Percentiles rank a stretch among this genome's conserved stretches.
phyloP scores from a whole-genome alignment of 2,797 vertebrate genomes.

The Garrulus glandarius region DNA sequence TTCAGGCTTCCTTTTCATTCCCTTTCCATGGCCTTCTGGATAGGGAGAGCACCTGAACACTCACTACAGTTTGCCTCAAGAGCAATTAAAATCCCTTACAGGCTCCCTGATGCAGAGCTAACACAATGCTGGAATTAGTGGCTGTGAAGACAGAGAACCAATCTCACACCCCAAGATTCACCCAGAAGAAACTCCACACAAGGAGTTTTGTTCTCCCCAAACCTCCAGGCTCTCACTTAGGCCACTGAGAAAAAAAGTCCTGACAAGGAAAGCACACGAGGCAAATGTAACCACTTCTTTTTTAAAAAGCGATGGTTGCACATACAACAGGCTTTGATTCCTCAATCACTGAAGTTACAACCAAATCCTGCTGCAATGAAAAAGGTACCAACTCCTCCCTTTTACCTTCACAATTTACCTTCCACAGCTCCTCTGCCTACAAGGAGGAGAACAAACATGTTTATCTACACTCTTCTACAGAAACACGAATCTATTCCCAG shows the following conservation, averaged over 20 bases:
- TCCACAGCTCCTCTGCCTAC: neutral
- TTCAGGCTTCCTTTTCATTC: neutral
- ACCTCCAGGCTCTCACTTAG: rapidly evolving
- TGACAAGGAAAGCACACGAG: neutral
- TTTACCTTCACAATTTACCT: neutral
- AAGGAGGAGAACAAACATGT: neutral
- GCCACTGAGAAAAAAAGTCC: neutral
- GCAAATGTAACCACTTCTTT: neutral
- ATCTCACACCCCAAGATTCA: neutral
- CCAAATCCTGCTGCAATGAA: neutral
- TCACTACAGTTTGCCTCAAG: neutral
- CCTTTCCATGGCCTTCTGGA: neutral
- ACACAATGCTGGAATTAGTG: neutral
- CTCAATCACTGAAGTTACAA: neutral
- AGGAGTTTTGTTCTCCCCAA: neutral
- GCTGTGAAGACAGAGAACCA: neutral
- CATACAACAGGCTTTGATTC: neutral
- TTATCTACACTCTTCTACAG: neutral
- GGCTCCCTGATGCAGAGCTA: neutral
- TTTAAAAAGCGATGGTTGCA: neutral
- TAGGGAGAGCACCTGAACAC: neutral
- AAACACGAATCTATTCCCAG: neutral
- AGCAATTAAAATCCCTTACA: neutral
- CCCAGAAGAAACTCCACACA: neutral
- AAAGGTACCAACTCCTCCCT: neutral